Evolutionary conservation across 2,113 vertebrate genomes (phyloP).

Genomic region (Peromyscus maniculatus): DNA sequence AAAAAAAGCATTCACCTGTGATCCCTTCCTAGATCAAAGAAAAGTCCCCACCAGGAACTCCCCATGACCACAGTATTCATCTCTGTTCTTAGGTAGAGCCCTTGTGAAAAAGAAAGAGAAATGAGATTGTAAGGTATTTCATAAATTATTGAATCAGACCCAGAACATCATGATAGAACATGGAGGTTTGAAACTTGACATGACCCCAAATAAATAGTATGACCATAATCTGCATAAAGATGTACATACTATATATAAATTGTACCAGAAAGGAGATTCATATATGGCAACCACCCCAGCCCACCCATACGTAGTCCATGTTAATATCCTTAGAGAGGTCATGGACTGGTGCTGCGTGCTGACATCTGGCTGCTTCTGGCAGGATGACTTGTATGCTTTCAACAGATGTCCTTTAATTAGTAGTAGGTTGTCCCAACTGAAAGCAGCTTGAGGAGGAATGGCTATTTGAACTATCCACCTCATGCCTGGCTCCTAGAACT

Average conservation of each 20-base stretch:
- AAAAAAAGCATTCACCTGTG: background rate
- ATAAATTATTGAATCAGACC: constrained; percentile 61
- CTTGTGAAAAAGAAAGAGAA: constrained; percentile 51
- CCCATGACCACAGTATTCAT: constrained; percentile 34
- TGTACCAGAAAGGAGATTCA: constrained; percentile 53
- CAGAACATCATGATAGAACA: constrained; percentile 47
- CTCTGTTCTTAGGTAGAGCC: constrained; percentile 49
- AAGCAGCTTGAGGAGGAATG: constrained; percentile 55
- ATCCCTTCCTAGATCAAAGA: background rate
- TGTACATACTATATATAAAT: constrained; percentile 19
- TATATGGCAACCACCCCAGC: background rate
- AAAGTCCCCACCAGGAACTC: background rate
- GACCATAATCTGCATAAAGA: background rate
- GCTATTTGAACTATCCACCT: constrained; percentile 67
- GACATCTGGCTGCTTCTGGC: constrained; percentile 71
- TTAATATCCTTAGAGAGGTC: constrained; percentile 66
- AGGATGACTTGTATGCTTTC: constrained; percentile 5
- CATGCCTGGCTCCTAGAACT: constrained; percentile 64
- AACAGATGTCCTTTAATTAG: constrained; percentile 77
- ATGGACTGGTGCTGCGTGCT: constrained; percentile 5
- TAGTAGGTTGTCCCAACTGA: constrained; percentile 54
- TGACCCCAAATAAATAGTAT: constrained; percentile 57
- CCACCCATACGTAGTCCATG: constrained; percentile 69
- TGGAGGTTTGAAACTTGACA: constrained; percentile 60
- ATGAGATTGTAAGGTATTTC: constrained; percentile 34